These are phyloP conservation scores for Andrena marginata DNA, from an alignment of 2,888 invertebrate species.

Conservation along the genomic window DNA sequence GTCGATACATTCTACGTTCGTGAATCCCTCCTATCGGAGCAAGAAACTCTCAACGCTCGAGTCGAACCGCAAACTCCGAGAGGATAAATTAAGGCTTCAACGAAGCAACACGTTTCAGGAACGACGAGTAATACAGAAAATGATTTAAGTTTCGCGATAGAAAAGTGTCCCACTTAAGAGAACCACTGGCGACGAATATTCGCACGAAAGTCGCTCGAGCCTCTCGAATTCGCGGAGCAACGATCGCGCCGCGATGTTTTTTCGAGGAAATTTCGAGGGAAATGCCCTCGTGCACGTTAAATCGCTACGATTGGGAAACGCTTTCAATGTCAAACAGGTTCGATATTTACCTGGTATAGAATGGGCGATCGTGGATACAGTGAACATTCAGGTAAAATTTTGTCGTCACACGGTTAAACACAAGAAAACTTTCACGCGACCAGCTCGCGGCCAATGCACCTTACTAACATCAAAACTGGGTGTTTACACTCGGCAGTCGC, in stretches of 20 bases:
- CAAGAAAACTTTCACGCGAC: conserved; percentile 60
- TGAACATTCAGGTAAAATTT: conserved; percentile 83
- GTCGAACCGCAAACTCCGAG: not conserved
- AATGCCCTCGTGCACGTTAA: conserved; percentile 11
- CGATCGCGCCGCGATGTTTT: not conserved
- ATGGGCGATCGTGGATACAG: conserved; percentile 84
- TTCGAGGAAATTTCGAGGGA: not conserved
- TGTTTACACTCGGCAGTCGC: conserved; percentile 82
- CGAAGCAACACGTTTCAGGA: not conserved
- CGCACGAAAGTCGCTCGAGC: not conserved
- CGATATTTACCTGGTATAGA: conserved; percentile 83
- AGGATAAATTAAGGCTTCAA: not conserved
- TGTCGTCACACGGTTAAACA: conserved; percentile 72
- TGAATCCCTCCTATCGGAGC: too few relatives aligned
- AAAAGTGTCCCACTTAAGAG: conserved; percentile 49
- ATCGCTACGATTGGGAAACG: conserved; percentile 37
- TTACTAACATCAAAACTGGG: conserved; percentile 78
- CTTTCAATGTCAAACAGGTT: conserved; percentile 60
- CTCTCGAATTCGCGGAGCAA: not conserved
- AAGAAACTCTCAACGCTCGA: not conserved
- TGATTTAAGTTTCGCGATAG: conserved; percentile 15
- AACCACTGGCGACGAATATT: not conserved
- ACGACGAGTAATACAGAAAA: not conserved
- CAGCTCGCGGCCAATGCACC: conserved; percentile 54
- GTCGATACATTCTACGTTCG: not conserved